These are phyloP conservation scores for Teleopsis dalmanni DNA, from an alignment of 1,140 invertebrate species.

Conservation along the genomic window DNA sequence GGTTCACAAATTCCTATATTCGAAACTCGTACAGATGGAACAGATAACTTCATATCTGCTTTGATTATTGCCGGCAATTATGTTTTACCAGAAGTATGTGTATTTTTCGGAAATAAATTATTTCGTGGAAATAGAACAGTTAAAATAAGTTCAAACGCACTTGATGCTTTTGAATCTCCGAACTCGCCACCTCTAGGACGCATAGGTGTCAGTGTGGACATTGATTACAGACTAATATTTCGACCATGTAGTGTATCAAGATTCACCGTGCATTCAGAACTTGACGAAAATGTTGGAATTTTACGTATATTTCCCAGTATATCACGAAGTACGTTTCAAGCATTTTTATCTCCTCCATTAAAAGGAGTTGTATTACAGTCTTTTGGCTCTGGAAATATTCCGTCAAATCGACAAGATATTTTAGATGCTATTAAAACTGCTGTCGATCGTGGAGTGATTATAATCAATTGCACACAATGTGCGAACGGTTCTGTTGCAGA, in stretches of 20 bases:
- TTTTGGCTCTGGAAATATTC: slow-evolving; percentile 90
- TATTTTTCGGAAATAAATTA: slow-evolving; percentile 84
- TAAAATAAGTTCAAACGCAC: slow-evolving; percentile 71
- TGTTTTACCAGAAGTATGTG: slow-evolving; percentile 86
- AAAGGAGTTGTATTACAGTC: slow-evolving; percentile 84
- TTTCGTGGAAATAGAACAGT: slow-evolving; percentile 82
- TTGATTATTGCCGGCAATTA: slow-evolving; percentile 87
- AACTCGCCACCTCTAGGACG: slow-evolving; percentile 77
- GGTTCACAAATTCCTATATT: slow-evolving; percentile 87
- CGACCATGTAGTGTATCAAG: slow-evolving; percentile 62
- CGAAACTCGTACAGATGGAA: slow-evolving; percentile 80
- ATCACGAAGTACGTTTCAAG: slow-evolving; percentile 64
- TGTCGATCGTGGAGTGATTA: slow-evolving; percentile 70
- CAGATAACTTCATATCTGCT: slow-evolving; percentile 87
- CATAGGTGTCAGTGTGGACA: slow-evolving; percentile 68
- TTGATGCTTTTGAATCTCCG: slow-evolving; percentile 87
- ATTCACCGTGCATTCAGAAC: slow-evolving; percentile 67
- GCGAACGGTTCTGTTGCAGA: slow-evolving; percentile 63
- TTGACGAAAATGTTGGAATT: slow-evolving; percentile 79
- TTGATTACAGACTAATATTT: slow-evolving; percentile 73
- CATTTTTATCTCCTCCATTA: slow-evolving; percentile 76
- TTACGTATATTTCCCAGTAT: slow-evolving; percentile 88
- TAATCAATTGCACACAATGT: slow-evolving; percentile 93
- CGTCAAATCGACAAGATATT: slow-evolving; percentile 74
- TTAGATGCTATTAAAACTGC: slow-evolving; percentile 67